Evolutionary conservation across 2,888 invertebrate genomes (phyloP), one percentile per base, ranked within the genome.

Genomic region (Ectemnius lituratus): DNA sequence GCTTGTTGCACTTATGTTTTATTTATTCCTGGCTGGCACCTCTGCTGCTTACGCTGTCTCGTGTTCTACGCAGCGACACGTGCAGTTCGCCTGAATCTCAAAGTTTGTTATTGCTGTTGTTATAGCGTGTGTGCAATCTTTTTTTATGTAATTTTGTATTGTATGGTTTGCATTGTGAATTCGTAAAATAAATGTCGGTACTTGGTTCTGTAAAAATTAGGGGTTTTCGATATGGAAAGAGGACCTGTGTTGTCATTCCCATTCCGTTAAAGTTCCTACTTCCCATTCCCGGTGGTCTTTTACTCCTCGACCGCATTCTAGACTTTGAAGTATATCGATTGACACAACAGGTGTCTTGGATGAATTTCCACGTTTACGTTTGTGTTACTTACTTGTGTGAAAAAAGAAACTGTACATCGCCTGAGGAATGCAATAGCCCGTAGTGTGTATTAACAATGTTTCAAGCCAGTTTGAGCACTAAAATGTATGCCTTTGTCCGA

Each of bases 1-100:
- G 89, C 89, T 86, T 89, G 87, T 88, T 76, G 88, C 88, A 89
- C 89, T 83, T 87, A 85, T 89, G 14, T 87, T 86, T 88, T 86
- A 88, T 89, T 86, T 83, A 87, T 84, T 85, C 86, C 84, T 87
- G 84, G 86, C 83, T 87, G 82, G 82, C 83, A 83, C 83, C 79
- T 75, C 80, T 81, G 81, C 79, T 79, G 85, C 85, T 87, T 86
- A 74, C 76, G 82, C 83, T 83, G 73, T 69, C 75, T 70, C 78
- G 78, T 71, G 72, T 71, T 64, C 49, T 46, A 45, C 18, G 16
- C 23, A 14, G n/a, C n/a, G 16, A 60, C 16, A 60, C 60, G 60
- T 37, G 37, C 16, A 16, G 16, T 16, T 52, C 52, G 52, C 52
- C n/a, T 16, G n/a, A 16, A 16, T 49, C 47, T 69, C 56, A 14